Conservation (phyloP, 1,140 invertebrate genomes). For the Cecropterus lyciades region DNA sequence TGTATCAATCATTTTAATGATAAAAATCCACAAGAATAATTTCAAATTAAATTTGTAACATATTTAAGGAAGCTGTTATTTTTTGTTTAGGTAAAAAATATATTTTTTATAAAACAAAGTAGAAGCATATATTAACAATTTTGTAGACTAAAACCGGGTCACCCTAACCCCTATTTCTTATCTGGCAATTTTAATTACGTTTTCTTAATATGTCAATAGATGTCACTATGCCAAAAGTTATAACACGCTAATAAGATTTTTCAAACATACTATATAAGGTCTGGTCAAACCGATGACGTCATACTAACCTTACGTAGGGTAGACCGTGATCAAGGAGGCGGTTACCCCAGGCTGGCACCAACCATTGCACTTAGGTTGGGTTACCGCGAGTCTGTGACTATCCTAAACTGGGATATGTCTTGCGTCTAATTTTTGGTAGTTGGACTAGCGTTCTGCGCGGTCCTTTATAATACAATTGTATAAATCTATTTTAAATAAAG, state of each 20-base stretch:
- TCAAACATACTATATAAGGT: conserved; percentile 48
- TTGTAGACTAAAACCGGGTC: no score
- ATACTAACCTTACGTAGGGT: conserved; percentile 85
- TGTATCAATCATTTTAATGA: no score
- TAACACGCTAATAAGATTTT: conserved; percentile 55
- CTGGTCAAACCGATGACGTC: not conserved
- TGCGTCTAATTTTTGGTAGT: conserved; percentile 84
- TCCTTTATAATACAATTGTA: conserved; percentile 50
- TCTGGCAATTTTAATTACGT: conserved; percentile 29
- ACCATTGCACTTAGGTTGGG: conserved; percentile 76
- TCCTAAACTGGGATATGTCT: conserved; percentile 71
- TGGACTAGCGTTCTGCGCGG: conserved; percentile 76
- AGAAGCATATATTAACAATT: no score
- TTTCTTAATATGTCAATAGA: conserved; percentile 51
- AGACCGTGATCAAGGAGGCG: conserved; percentile 84
- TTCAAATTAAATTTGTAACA: no score
- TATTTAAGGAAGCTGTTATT: no score
- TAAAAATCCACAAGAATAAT: no score
- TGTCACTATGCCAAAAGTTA: conserved; percentile 62
- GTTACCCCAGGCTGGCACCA: conserved; percentile 78
- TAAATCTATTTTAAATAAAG: no score
- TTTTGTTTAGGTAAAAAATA: no score
- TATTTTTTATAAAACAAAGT: no score
- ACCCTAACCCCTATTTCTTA: conserved; percentile 21
- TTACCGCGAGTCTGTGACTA: conserved; percentile 66